Conservation (phyloP, 2,113 vertebrate genomes). For the Drymodes brunneopygia region DNA sequence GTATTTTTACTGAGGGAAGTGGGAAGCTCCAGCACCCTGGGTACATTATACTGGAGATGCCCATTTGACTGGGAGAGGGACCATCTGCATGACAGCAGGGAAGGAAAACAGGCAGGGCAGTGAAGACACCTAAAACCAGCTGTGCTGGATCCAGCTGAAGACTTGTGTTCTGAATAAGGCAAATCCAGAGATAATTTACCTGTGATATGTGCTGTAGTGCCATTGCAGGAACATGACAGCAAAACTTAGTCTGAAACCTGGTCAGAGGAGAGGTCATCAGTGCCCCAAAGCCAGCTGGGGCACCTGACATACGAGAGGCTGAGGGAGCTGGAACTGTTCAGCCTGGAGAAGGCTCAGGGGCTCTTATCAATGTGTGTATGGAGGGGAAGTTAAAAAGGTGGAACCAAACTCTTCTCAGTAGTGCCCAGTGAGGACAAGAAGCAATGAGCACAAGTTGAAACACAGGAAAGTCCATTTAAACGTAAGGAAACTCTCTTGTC, state of each 20-base stretch:
- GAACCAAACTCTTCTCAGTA: background rate
- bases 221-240: accelerated
- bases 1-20: background rate
- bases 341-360: background rate
- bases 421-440: background rate
- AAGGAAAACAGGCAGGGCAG: background rate
- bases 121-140: background rate
- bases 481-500: background rate
- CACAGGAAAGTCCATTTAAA: background rate
- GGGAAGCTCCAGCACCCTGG: background rate
- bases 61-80: background rate
- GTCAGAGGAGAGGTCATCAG: background rate
- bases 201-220: background rate
- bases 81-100: background rate
- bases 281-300: background rate
- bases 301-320: background rate
- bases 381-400: background rate
- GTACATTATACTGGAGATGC: background rate
- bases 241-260: background rate
- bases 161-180: background rate
- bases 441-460: background rate
- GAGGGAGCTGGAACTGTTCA: background rate
- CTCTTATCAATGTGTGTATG: background rate
- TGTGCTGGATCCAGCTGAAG: background rate
- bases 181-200: background rate